Conservation (phyloP, 2,888 invertebrate genomes). For the Theristus sp. region DNA sequence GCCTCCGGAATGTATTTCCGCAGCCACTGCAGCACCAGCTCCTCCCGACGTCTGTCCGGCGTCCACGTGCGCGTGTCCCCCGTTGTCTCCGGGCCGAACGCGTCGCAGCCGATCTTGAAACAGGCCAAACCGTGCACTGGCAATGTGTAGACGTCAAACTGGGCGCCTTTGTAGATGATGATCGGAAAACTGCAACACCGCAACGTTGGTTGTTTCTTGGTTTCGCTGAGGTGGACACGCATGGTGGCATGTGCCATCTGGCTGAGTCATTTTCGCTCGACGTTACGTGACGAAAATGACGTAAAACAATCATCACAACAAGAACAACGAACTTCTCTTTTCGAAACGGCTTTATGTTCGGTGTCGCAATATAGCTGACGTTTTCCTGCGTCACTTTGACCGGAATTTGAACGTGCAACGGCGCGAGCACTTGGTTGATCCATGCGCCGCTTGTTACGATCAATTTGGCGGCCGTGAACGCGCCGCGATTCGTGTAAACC, state of each 20-base stretch:
- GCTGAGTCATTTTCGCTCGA: no score
- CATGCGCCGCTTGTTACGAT: constrained; percentile 28
- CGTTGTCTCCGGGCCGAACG: constrained; percentile 7
- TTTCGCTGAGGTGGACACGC: not conserved
- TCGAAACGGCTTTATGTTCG: constrained; percentile 24
- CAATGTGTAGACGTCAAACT: constrained; percentile 3
- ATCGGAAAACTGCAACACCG: constrained; percentile 2
- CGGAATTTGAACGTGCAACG: constrained; percentile 26
- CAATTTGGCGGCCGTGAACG: constrained; percentile 21
- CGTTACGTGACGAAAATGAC: no score
- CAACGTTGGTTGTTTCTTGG: not conserved
- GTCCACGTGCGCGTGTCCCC: constrained; percentile 22
- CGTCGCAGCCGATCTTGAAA: constrained; percentile 13
- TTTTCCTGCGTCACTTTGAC: constrained; percentile 30
- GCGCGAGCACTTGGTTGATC: constrained; percentile 28
- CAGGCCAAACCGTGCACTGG: constrained; percentile 19
- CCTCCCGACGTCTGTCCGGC: constrained; percentile 22
- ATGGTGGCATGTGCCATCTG: no score
- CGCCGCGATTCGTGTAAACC: constrained; percentile 24
- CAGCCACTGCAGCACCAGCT: constrained; percentile 17
- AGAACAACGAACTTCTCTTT: constrained; percentile 24
- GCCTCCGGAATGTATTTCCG: constrained; percentile 18
- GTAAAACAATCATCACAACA: no score
- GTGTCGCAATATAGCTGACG: constrained; percentile 28
- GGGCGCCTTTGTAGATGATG: not conserved